phyloP scores from a whole-genome alignment of 1,140 invertebrate species.

The Lordiphosa clarofinis region DNA sequence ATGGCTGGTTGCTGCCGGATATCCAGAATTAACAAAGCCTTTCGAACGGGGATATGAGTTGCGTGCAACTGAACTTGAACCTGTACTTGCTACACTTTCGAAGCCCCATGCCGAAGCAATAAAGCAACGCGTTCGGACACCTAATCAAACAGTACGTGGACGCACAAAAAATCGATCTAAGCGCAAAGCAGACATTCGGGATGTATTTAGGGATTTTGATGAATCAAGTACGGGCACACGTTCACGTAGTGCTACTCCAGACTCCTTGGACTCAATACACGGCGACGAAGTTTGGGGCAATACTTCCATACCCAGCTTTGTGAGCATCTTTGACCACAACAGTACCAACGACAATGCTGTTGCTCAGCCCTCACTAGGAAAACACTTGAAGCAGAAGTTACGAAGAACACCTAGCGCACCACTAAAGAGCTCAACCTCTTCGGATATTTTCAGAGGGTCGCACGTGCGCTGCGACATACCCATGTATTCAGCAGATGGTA shows the following conservation, averaged over 20 bases:
- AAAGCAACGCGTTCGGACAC: slow-evolving; percentile 85
- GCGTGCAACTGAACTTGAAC: slow-evolving; percentile 59
- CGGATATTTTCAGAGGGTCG: slow-evolving; percentile 74
- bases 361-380: slow-evolving; percentile 52
- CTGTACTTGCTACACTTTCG: slow-evolving; percentile 79
- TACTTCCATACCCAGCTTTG: slow-evolving; percentile 80
- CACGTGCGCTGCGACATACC: slow-evolving; percentile 79
- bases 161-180: slow-evolving; percentile 83
- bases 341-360: slow-evolving; percentile 16
- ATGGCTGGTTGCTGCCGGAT: slow-evolving; percentile 74
- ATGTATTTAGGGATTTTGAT: slow-evolving; percentile 89
- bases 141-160: slow-evolving; percentile 89
- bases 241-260: slow-evolving; percentile 92
- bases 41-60: slow-evolving; percentile 75
- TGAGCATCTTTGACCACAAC: slow-evolving; percentile 81
- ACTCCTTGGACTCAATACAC: slow-evolving; percentile 88
- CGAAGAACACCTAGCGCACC: slow-evolving; percentile 82
- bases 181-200: slow-evolving; percentile 86
- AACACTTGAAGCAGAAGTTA: slow-evolving; percentile 80
- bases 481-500: slow-evolving; percentile 84
- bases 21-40: slow-evolving; percentile 76
- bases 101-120: slow-evolving; percentile 88
- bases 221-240: slow-evolving; percentile 86
- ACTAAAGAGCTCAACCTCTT: slow-evolving; percentile 64
- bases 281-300: slow-evolving; percentile 81